Conservation (phyloP, 2,888 invertebrate species). For the Drosophila cracens region DNA sequence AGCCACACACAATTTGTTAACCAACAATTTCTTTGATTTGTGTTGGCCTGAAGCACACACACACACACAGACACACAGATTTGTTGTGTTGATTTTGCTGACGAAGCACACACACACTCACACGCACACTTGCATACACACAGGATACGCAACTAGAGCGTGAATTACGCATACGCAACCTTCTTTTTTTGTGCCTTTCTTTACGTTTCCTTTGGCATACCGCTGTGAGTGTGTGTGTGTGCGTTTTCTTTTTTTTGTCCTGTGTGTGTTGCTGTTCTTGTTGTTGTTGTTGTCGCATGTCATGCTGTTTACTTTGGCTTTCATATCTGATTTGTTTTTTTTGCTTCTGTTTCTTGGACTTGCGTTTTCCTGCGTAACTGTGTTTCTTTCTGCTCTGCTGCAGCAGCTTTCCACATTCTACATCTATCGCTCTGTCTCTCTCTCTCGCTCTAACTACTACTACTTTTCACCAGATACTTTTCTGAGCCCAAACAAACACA, state of each 20-base stretch:
- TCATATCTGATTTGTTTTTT: slow-evolving; percentile 50
- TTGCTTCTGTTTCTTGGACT: slow-evolving; percentile 20
- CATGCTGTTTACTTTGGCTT: slow-evolving; percentile 73
- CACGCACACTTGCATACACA: slow-evolving; percentile 21
- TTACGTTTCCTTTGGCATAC: slow-evolving; percentile 53
- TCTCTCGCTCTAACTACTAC: slow-evolving; percentile 14
- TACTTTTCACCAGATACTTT: slow-evolving; percentile 46
- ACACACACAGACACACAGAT: slow-evolving; percentile 18
- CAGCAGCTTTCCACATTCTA: slow-evolving; percentile 35
- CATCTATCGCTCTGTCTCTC: slow-evolving; percentile 6
- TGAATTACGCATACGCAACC: slow-evolving; percentile 81
- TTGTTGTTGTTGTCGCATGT: slow-evolving; percentile 71
- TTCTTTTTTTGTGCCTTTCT: slow-evolving; percentile 48
- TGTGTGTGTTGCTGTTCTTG: slow-evolving; percentile 33
- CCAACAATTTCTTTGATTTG: slow-evolving; percentile 50
- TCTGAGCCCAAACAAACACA: slow-evolving; percentile 18
- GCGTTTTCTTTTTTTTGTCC: slow-evolving; percentile 25
- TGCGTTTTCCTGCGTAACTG: slow-evolving; percentile 61
- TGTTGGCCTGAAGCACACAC: slow-evolving; percentile 31
- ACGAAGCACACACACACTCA: slow-evolving; percentile 38
- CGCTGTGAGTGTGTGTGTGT: slow-evolving; percentile 19
- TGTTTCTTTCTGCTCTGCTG: slow-evolving; percentile 51
- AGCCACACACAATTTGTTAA: slow-evolving; percentile 51
- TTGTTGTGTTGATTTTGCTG: slow-evolving; percentile 65
- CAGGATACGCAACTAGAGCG: slow-evolving; percentile 76